Conservation (phyloP, 2,113 vertebrate species). For the Hippocampus guttulatus region DNA sequence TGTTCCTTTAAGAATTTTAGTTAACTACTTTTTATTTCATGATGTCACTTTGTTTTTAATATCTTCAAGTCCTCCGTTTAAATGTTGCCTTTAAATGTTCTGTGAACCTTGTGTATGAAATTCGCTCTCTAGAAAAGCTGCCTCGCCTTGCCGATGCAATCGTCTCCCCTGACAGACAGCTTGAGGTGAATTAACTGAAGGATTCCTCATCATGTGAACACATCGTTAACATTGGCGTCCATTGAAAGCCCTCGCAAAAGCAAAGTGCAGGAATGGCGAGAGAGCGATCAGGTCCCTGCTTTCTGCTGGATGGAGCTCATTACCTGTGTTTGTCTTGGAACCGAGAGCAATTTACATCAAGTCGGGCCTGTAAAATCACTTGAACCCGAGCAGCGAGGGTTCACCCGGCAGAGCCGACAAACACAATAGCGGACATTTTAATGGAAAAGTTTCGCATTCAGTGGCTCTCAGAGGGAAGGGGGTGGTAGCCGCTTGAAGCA, state of each 20-base stretch:
- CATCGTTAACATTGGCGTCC: constrained; percentile 33
- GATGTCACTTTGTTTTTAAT: too few species aligned
- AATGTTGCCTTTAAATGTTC: too few species aligned
- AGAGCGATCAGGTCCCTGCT: constrained; percentile 33
- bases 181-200: constrained; percentile 43
- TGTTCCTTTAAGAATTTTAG: too few species aligned
- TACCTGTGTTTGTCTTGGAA: constrained; percentile 62
- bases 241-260: constrained; percentile 28
- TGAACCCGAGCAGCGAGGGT: constrained; percentile 45
- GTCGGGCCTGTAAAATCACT: constrained; percentile 53
- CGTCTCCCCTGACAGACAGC: constrained; percentile 43
- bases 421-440: constrained; percentile 41
- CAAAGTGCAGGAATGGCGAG: constrained; percentile 26
- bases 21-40: too few species aligned
- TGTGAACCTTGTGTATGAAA: too few species aligned
- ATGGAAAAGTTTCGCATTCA: constrained; percentile 31
- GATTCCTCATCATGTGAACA: constrained; percentile 33
- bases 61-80: too few species aligned
- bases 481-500: constrained; percentile 14
- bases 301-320: constrained; percentile 49
- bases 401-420: constrained; percentile 38
- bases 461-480: constrained; percentile 17
- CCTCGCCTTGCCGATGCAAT: neutral
- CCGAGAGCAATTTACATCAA: constrained; percentile 51
- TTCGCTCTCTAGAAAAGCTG: too few species aligned